Evolutionary conservation across 2,888 invertebrate genomes (phyloP).

Genomic region (Amblyjoppa fuscipennis): DNA sequence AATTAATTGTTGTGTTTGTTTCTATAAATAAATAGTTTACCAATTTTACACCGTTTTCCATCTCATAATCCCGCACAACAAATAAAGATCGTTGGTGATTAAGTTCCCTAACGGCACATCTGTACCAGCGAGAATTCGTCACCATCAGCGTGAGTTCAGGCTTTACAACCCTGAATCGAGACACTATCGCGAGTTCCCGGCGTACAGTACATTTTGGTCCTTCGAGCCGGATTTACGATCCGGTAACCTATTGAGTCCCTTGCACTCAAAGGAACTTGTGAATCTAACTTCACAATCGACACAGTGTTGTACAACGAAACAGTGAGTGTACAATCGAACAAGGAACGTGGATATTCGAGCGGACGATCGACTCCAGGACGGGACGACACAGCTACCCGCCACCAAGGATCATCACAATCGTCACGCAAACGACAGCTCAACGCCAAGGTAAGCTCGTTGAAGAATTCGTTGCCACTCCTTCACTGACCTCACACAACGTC

Average conservation of each 20-base stretch:
- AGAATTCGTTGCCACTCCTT: conserved; percentile 8
- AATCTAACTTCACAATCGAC: background rate
- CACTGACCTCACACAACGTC: background rate
- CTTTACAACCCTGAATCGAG: too few species aligned
- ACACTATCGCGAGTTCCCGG: too few species aligned
- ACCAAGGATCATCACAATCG: conserved; percentile 9
- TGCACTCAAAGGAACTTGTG: background rate
- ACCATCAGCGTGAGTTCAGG: too few species aligned
- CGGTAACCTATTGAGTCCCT: background rate
- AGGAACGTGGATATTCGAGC: conserved; percentile 12
- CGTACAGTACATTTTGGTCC: conserved; percentile 26
- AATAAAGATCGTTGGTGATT: too few species aligned
- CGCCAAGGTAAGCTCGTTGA: conserved; percentile 18
- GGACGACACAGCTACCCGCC: background rate
- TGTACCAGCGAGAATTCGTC: too few species aligned
- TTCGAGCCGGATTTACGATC: conserved; percentile 40
- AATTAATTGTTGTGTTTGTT: too few species aligned
- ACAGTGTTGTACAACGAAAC: background rate
- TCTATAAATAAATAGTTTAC: too few species aligned
- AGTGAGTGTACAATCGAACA: background rate
- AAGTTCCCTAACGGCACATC: too few species aligned
- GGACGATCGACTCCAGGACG: conserved; percentile 4
- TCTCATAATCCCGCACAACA: too few species aligned
- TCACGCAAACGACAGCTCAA: background rate
- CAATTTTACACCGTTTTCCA: too few species aligned